Evolutionary conservation across 2,113 vertebrate genomes (phyloP), one percentile per base, ranked within the genome.

Genomic region (Junco hyemalis): DNA sequence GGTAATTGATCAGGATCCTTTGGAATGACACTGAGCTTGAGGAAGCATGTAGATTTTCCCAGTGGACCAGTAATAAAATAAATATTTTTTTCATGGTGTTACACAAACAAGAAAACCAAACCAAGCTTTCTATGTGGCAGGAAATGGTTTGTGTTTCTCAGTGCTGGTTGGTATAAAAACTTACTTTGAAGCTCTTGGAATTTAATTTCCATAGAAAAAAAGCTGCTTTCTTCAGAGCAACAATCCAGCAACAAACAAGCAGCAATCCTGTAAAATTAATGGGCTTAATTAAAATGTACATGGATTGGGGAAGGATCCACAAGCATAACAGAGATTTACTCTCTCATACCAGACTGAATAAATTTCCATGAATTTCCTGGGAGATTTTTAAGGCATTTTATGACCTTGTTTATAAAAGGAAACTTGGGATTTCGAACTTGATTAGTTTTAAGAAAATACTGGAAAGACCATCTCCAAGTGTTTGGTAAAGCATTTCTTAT

Each of bases 271-370:
- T 90, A 86, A 97, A 93, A 93, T 92, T 94, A 94, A 93, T 93
- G 85, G 82, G 60, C 87, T 93, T 96, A 96, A 95, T 96, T 97
- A 94, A 95, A 92, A 84, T 88, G 83, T 88, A 56, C 81, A 92
- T 29, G 61, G 88, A 14, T 69, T 93, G 72, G 56, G 66, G 86
- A 84, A 70, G 81, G 81, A 92, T 88, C 74, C 81, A n/a, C 74
- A 81, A 76, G 51, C 69, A 51, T 59, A 86, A 14, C 69, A 82
- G 81, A 93, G 81, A 91, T 95, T 76, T 94, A 57, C 78, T 92
- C 79, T 85, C 83, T 92, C 77, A 11, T 51, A 66, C 28, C 50
- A 21, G 48, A 29, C 29, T 89, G 94, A 84, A 89, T 94, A 87
- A 60, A 84, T 93, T 86, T 81, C 81, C 78, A 82, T 82, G 33